phyloP scores from a whole-genome alignment of 2,797 vertebrate species.

The Aplochiton taeniatus region DNA sequence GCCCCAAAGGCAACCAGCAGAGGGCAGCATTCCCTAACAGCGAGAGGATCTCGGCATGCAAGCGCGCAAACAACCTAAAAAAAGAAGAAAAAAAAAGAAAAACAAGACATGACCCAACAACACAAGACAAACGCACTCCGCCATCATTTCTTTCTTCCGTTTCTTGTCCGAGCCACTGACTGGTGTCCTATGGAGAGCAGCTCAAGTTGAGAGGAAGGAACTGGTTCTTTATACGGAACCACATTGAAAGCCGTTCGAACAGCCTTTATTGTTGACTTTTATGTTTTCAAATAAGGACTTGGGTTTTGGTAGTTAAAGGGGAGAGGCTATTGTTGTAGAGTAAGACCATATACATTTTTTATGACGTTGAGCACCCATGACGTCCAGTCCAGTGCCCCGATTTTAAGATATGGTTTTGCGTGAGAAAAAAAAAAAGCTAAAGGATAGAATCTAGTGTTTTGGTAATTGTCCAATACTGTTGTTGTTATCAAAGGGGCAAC shows the following conservation, averaged over 20 bases:
- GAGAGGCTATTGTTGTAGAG: conserved; percentile 24
- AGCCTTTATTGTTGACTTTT: conserved; percentile 37
- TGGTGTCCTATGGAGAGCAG: conserved; percentile 38
- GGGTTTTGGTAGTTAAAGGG: conserved; percentile 12
- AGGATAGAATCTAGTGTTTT: conserved; percentile 40
- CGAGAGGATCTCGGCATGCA: conserved; percentile 55
- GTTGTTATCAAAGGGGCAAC: conserved; percentile 34
- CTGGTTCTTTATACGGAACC: conserved; percentile 25
- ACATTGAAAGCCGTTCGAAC: conserved; percentile 27
- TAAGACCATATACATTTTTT: conserved; percentile 14
- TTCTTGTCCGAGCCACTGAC: conserved; percentile 53
- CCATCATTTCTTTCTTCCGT: conserved; percentile 60
- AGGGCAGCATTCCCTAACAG: conserved; percentile 61
- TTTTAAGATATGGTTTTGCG: conserved; percentile 27
- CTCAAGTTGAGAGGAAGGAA: conserved; percentile 28
- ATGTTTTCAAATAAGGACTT: conserved; percentile 30
- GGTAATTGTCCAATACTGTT: conserved; percentile 43
- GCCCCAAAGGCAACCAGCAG: conserved; percentile 56
- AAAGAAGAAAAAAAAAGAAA: conserved; percentile 37
- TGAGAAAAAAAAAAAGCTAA: conserved; percentile 5
- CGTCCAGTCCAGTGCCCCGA: conserved; percentile 11
- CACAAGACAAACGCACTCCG: conserved; percentile 52
- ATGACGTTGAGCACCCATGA: conserved; percentile 22
- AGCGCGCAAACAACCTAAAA: conserved; percentile 42
- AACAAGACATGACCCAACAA: conserved; percentile 47